Percentiles rank a stretch among this genome's conserved stretches.
Conservation (phyloP, 2,113 vertebrate genomes). For the Pelusios castaneus region DNA sequence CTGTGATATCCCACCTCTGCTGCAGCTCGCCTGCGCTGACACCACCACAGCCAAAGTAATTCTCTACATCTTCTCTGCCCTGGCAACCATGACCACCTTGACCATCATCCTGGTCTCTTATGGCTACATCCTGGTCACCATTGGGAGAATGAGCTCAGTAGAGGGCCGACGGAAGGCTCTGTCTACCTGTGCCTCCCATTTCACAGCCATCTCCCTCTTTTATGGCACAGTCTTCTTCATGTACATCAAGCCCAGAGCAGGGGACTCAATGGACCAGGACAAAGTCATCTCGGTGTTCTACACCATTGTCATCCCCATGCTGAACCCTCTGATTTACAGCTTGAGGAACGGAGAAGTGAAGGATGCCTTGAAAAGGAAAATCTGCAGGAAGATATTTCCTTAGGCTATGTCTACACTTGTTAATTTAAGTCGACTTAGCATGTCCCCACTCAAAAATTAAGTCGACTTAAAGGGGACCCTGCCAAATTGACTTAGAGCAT, state of each 20-base stretch:
- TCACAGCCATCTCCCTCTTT: constrained; percentile 1
- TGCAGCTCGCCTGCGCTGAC: constrained; percentile 5
- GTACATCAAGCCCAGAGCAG: not conserved
- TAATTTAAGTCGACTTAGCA: too few relatives aligned
- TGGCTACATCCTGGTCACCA: not conserved
- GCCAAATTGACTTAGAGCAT: too few relatives aligned
- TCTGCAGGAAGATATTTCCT: not conserved
- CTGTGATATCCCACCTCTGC: constrained; percentile 9
- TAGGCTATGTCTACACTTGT: too few relatives aligned
- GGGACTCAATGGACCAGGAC: constrained; percentile 11
- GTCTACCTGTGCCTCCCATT: constrained; percentile 28
- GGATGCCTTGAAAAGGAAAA: not conserved
- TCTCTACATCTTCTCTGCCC: not conserved
- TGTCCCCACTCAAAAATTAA: too few relatives aligned
- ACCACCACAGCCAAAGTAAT: not conserved
- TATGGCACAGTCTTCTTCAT: constrained; percentile 12
- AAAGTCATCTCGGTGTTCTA: not conserved
- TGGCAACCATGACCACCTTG: constrained; percentile 16
- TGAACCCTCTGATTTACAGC: not conserved
- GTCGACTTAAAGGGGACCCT: too few relatives aligned
- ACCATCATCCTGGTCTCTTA: constrained; percentile 9
- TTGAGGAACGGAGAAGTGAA: not conserved
- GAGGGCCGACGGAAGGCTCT: constrained; percentile 11
- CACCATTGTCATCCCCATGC: not conserved
- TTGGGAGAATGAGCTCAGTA: not conserved